Conservation (phyloP, 2,888 invertebrate species). For the Apamea crenata region DNA sequence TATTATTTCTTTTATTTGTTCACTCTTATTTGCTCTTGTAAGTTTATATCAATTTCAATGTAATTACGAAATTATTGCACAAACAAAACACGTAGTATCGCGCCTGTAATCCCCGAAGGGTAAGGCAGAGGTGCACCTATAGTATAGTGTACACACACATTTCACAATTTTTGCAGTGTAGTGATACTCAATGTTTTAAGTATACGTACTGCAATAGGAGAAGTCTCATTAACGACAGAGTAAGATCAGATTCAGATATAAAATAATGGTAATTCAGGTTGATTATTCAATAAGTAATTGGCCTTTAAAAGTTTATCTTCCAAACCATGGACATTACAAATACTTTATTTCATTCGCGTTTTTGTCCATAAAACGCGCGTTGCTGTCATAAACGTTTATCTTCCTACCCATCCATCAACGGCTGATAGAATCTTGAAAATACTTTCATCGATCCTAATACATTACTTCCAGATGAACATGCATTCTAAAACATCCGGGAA, state of each 20-base stretch:
- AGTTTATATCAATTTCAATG: not conserved
- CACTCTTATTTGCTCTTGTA: too few relatives aligned
- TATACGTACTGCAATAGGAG: not conserved
- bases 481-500: constrained; percentile 61
- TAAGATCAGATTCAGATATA: not conserved
- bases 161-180: not conserved
- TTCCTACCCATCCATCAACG: not conserved
- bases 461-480: constrained; percentile 61
- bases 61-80: not conserved
- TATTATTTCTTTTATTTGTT: not conserved
- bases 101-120: too few relatives aligned
- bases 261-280: not conserved
- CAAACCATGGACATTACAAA: not conserved
- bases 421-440: constrained; percentile 30
- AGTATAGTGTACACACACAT: too few relatives aligned
- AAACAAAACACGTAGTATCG: too few relatives aligned
- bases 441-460: constrained; percentile 18
- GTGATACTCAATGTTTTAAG: not conserved
- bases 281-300: not conserved
- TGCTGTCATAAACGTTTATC: not conserved
- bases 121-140: not conserved
- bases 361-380: not conserved
- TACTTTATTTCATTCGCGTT: not conserved
- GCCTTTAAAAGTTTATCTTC: not conserved
- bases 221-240: too few relatives aligned